These are phyloP conservation scores for Eupsilia transversa DNA, from an alignment of 2,888 invertebrate genomes.

Conservation along the genomic window DNA sequence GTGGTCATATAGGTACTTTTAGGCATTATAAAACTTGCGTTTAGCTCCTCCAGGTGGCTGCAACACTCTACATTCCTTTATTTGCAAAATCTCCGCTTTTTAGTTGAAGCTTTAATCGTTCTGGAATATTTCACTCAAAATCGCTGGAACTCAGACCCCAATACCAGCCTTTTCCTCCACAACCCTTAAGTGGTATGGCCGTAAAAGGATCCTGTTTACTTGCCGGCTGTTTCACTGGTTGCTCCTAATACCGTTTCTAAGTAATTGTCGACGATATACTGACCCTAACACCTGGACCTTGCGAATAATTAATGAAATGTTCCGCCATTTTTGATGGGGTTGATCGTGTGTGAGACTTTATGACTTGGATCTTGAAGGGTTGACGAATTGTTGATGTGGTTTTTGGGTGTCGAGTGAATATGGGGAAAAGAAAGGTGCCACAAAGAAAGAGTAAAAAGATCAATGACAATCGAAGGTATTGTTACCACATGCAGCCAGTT, in stretches of 20 bases:
- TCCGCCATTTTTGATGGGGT: slow-evolving; percentile 60
- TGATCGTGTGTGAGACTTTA: slow-evolving; percentile 37
- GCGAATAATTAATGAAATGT: slow-evolving; percentile 72
- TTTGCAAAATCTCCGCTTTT: neutral
- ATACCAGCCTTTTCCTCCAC: slow-evolving; percentile 65
- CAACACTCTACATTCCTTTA: neutral
- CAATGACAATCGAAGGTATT: neutral
- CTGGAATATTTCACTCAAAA: neutral
- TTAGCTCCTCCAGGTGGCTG: no score
- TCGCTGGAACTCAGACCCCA: slow-evolving; percentile 48
- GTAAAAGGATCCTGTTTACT: slow-evolving; percentile 81
- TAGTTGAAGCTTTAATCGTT: neutral
- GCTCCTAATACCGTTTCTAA: slow-evolving; percentile 77
- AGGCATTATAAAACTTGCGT: no score
- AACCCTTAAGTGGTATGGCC: slow-evolving; percentile 75
- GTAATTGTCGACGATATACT: slow-evolving; percentile 76
- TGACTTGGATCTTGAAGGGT: slow-evolving; percentile 21
- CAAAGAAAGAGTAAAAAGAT: neutral
- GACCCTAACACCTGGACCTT: slow-evolving; percentile 71
- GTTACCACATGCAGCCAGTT: no score
- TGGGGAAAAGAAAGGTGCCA: neutral
- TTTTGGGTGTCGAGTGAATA: slow-evolving; percentile 1
- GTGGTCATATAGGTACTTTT: no score
- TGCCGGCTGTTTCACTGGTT: slow-evolving; percentile 66
- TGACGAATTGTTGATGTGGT: slow-evolving; percentile 34